Evolutionary conservation across 2,888 invertebrate species (phyloP).

Genomic region (Stomorhina lunata): DNA sequence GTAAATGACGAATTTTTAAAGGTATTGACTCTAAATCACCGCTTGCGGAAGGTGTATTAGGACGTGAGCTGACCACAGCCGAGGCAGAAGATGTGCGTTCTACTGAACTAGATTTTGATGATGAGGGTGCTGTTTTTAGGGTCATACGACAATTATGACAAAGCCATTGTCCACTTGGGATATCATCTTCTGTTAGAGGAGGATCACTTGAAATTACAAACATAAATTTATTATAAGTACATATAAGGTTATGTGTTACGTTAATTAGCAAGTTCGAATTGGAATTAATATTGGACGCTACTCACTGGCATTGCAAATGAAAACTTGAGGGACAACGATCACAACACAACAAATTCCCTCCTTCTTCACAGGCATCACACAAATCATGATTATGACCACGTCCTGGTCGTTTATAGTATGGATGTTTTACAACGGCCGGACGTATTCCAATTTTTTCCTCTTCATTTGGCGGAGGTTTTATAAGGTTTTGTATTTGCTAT

Average conservation of each 20-base stretch:
- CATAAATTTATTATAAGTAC: too few relatives aligned
- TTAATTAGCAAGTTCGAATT: background rate
- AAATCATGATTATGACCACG: constrained; percentile 94
- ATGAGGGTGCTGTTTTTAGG: constrained; percentile 76
- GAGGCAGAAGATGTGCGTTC: constrained; percentile 75
- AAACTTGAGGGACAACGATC: constrained; percentile 97
- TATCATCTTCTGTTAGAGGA: constrained; percentile 92
- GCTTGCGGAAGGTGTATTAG: constrained; percentile 73
- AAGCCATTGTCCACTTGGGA: constrained; percentile 94
- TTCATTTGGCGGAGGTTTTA: constrained; percentile 93
- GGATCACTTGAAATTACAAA: constrained; percentile 86
- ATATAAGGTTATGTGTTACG: constrained; percentile 54
- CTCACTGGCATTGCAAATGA: constrained; percentile 97
- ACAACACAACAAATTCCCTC: constrained; percentile 96
- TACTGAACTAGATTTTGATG: constrained; percentile 80
- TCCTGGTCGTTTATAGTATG: constrained; percentile 92
- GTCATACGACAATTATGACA: constrained; percentile 88
- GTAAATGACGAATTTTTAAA: constrained; percentile 79
- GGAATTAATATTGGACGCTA: constrained; percentile 9
- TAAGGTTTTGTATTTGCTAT: constrained; percentile 92
- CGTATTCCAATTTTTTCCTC: constrained; percentile 82
- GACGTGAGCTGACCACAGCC: constrained; percentile 74
- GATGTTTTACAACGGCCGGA: constrained; percentile 86
- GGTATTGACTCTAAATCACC: constrained; percentile 75
- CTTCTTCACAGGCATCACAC: constrained; percentile 96